Percentiles rank a stretch among this genome's conserved stretches.
Evolutionary conservation across 2,888 invertebrate genomes (phyloP).

Genomic region (Drosophila kuntzei): DNA sequence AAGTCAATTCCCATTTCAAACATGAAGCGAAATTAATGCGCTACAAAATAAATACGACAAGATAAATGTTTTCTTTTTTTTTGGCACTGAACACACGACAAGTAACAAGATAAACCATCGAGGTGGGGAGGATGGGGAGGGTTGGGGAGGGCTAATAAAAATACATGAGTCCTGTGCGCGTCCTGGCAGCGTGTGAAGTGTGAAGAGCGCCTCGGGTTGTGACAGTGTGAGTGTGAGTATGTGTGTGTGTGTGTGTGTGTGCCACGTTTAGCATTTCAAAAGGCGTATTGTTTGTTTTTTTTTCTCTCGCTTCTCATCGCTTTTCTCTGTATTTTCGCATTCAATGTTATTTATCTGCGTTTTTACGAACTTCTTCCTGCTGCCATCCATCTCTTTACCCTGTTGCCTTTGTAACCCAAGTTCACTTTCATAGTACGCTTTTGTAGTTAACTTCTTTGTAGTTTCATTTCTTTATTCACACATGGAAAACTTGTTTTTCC

Average conservation of each 20-base stretch:
- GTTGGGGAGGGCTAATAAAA: slow-evolving; percentile 65
- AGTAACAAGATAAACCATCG: slow-evolving; percentile 65
- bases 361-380: slow-evolving; percentile 23
- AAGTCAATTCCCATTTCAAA: slow-evolving; percentile 74
- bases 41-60: slow-evolving; percentile 79
- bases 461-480: slow-evolving; percentile 69
- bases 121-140: slow-evolving; percentile 9
- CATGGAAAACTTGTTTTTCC: slow-evolving; percentile 35
- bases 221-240: slow-evolving; percentile 19
- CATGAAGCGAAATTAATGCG: slow-evolving; percentile 73
- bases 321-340: slow-evolving; percentile 60
- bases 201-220: slow-evolving; percentile 58
- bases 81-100: slow-evolving; percentile 50
- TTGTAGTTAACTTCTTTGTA: slow-evolving; percentile 78
- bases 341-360: slow-evolving; percentile 74
- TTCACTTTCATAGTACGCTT: slow-evolving; percentile 64
- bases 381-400: not conserved
- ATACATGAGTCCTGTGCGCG: slow-evolving; percentile 66
- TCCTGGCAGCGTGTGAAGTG: slow-evolving; percentile 67
- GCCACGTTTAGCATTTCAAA: slow-evolving; percentile 79
- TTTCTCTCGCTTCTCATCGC: slow-evolving; percentile 29
- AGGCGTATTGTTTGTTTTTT: slow-evolving; percentile 74
- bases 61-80: slow-evolving; percentile 67
- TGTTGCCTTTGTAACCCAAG: slow-evolving; percentile 70
- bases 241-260: slow-evolving; percentile 37